Evolutionary conservation across 1,140 invertebrate genomes (phyloP).

Genomic region (Drosophila navojoa): DNA sequence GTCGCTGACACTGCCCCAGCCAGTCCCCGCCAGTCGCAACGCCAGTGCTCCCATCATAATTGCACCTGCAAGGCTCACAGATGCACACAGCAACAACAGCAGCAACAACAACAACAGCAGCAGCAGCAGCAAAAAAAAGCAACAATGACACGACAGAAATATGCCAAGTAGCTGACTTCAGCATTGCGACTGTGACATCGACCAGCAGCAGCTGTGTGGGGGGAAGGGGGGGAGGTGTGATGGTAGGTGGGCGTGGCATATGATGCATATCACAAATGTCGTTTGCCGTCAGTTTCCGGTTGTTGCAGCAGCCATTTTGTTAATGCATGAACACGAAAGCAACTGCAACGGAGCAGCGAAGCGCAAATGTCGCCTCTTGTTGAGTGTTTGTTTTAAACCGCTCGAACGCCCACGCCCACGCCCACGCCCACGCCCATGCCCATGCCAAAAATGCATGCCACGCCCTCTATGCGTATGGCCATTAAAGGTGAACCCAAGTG

Average conservation of each 20-base stretch:
- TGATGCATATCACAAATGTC: constrained; percentile 81
- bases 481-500: constrained; percentile 46
- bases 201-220: too few species aligned
- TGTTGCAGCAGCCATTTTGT: constrained; percentile 80
- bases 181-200: constrained; percentile 53
- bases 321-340: constrained; percentile 80
- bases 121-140: constrained; percentile 54
- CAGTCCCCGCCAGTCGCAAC: neutral
- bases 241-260: constrained; percentile 43
- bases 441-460: neutral
- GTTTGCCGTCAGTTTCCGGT: constrained; percentile 80
- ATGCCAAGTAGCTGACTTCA: constrained; percentile 73
- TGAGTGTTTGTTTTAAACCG: constrained; percentile 16
- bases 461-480: neutral
- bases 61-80: constrained; percentile 79
- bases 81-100: constrained; percentile 52
- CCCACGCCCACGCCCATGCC: neutral
- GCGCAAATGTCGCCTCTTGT: constrained; percentile 25
- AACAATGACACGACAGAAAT: constrained; percentile 80
- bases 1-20: constrained; percentile 69
- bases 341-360: constrained; percentile 47
- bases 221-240: neutral
- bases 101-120: constrained; percentile 27
- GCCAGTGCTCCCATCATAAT: constrained; percentile 60
- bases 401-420: constrained; percentile 11